Base-by-base conservation (phyloP, 2,113 vertebrate genomes). In the Neodontobutis hainanensis region DNA sequence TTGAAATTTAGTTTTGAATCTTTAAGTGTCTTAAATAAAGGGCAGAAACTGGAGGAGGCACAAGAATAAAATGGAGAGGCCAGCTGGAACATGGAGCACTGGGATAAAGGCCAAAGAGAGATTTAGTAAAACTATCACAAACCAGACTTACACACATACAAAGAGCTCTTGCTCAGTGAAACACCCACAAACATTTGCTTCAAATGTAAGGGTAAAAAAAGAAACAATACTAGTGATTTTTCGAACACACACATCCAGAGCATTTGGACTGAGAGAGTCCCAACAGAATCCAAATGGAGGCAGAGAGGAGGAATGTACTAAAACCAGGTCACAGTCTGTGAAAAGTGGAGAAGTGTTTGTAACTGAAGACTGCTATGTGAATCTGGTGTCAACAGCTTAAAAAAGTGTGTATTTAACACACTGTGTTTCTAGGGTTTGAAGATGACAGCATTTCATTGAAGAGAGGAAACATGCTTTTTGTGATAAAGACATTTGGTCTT, bases 261-360 rank as follows among this genome's bases (percentile, higher is more conserved):
- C n/a, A n/a, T n/a, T n/a, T 56, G 56, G 76, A 83, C 48, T 75
- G 64, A 67, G 50, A n/a, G 45, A 70, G 66, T 85, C 83, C 84
- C 80, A 65, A 52, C 80, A 84, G 78, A 84, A 72, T 36, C 45
- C 7, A 35, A 68, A 34, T 61, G 69, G 57, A 87, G 82, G 70
- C 85, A 83, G 56, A 79, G 72, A 80, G 73, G 68, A 89, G 85
- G 89, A 88, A 89, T 87, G 85, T 65, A 67, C 49, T 70, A 47
- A 85, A 92, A 87, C 74, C 90, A 92, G 91, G 90, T 90, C 88
- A 90, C 53, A 48, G 1, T 56, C 75, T 61, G 74, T 53, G 66
- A 68, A 70, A 53, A 34, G 34, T 35, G 52, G n/a, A 11, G 65
- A 69, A 77, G 61, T 80, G 45, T 58, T 57, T 67, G 53, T 60